Base-by-base conservation (phyloP, 2,113 vertebrate genomes). In the Malurus elegans region DNA sequence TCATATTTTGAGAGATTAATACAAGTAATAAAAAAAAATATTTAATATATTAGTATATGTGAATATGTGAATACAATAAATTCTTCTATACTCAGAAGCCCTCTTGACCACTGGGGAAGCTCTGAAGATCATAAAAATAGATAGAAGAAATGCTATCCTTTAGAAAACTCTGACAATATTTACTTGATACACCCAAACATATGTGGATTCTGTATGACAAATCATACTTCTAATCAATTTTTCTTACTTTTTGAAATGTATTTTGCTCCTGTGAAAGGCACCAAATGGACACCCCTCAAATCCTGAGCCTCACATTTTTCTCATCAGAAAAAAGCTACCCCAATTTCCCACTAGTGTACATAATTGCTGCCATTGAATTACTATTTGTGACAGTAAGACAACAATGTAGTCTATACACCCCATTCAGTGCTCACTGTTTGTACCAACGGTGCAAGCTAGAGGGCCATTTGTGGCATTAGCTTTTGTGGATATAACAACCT, bases 401-500 rank as follows among this genome's bases (percentile, higher is more conserved):
- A 69, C 58, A 73, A 64, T 1, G 3, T 14, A 47, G 87, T 31
- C 70, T 76, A 17, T 45, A 76, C 34, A 31, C 6, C 15, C 38
- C 29, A 70, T 85, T 88, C 90, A 73, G 74, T 0, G 2, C 74
- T 62, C 58, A 42, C 66, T 76, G 50, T 73, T 92, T 82, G 79
- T 83, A 91, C 74, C 79, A 62, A 48, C 25, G 90, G 62, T 32
- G 60, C 58, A 90, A 90, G 58, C 58, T 25, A 24, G 54, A 85
- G 74, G 56, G 78, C 57, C 84, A 91, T 8, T 57, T 90, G 84
- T 66, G 73, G 78, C 62, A 70, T 76, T 56, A 82, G 74, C 50
- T 94, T 94, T 90, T 95, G 84, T 86, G 42, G 34, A 51, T 83
- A 70, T 62, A 95, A 66, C 58, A 85, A 88, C 71, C 89, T 95